Base-by-base conservation (phyloP, 2,888 invertebrate species). In the Calliopum simillimum region DNA sequence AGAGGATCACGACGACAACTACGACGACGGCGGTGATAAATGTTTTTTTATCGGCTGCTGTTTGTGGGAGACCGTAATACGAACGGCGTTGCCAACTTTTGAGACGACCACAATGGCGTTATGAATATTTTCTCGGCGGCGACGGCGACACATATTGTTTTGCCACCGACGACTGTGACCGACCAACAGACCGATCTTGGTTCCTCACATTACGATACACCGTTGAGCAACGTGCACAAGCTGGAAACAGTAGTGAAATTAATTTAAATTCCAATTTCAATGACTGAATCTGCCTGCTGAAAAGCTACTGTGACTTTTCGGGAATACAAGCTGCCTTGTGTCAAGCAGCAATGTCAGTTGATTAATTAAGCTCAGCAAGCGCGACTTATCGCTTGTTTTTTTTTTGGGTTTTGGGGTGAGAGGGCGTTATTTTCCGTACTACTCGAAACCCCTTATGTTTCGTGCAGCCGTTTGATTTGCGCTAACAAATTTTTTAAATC, bases 61-160 rank as follows among this genome's bases (percentile, higher is more conserved):
- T 56, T 59, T 59, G 21, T 44, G 44, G 51, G 55, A 51, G 73
- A 68, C 55, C 71, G 73, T 68, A 58, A 51, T 14, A 59, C 68
- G 66, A 70, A 67, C 70, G 68, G 71, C 68, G 75, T 77, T 77
- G 76, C 79, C 79, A 78, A 79, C 80, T 79, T 79, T 77, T 33
- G 33, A 33, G 70, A 76, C 75, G 75, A 78, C 78, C 73, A 76
- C 78, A 76, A 71, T 78, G 73, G 77, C 77, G 73, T 73, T 72
- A 71, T 56, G 73, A 72, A 73, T 33, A 33, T 33, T 33, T 33
- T 5, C 69, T 71, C 74, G 71, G 70, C 70, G 74, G 73, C 69
- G 71, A 65, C 68, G 69, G 56, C 66, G 74, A 72, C 75, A 72
- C 77, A 76, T 77, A 75, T 75, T 76, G 75, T 69, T n/a, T 53